These are phyloP conservation scores for Hassar affinis DNA, from an alignment of 2,113 vertebrate genomes.

Conservation along the genomic window DNA sequence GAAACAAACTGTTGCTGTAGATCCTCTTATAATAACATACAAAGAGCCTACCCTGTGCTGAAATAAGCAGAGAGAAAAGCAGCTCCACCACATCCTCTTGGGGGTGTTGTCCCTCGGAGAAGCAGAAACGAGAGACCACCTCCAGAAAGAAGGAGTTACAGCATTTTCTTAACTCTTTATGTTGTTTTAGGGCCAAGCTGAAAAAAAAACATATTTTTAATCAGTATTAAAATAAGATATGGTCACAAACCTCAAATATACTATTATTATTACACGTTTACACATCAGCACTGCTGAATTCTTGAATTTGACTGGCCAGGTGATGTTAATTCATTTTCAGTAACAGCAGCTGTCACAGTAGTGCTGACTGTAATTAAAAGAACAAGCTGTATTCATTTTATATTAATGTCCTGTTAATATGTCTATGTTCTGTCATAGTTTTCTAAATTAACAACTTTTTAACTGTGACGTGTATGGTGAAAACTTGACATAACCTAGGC, in stretches of 20 bases:
- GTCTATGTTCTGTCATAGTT: background rate
- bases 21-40: background rate
- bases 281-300: background rate
- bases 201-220: background rate
- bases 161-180: slow-evolving; percentile 51
- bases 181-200: slow-evolving; percentile 62
- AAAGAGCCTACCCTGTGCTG: slow-evolving; percentile 56
- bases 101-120: slow-evolving; percentile 59
- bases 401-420: background rate
- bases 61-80: slow-evolving; percentile 73
- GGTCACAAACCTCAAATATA: background rate
- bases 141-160: slow-evolving; percentile 78
- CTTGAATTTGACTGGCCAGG: background rate
- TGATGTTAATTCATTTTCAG: background rate
- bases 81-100: slow-evolving; percentile 67
- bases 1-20: background rate
- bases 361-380: background rate
- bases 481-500: background rate
- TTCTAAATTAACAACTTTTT: background rate
- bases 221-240: background rate
- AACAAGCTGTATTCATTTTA: background rate
- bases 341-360: background rate
- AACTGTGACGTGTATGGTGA: too few relatives aligned
- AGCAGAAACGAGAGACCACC: slow-evolving; percentile 73
- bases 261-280: background rate